These are phyloP conservation scores for Melipona bicolor DNA, from an alignment of 2,888 invertebrate species.

Conservation along the genomic window DNA sequence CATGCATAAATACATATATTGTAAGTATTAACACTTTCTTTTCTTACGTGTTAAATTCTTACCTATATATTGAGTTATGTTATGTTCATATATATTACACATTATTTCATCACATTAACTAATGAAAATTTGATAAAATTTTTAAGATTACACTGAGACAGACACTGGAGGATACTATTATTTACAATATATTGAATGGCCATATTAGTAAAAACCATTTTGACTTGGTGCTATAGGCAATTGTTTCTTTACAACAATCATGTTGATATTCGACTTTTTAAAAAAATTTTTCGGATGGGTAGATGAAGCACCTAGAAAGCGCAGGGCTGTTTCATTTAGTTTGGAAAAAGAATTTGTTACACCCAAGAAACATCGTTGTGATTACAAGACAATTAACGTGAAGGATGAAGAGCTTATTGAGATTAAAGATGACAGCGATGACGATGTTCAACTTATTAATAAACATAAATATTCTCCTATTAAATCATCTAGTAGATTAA, in stretches of 20 bases:
- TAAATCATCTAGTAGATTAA: constrained; percentile 56
- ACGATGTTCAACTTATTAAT: constrained; percentile 65
- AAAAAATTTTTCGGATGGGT: constrained; percentile 74
- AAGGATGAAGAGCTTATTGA: constrained; percentile 47
- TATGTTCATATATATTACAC: not conserved
- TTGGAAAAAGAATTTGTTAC: constrained; percentile 57
- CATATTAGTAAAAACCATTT: constrained; percentile 29
- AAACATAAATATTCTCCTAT: constrained; percentile 56
- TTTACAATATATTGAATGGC: constrained; percentile 56
- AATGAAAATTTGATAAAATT: constrained; percentile 12
- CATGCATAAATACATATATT: not conserved
- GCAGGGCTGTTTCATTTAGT: constrained; percentile 64
- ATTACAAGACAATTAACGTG: constrained; percentile 31
- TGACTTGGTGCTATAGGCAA: constrained; percentile 25
- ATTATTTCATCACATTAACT: not conserved
- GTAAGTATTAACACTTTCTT: constrained; percentile 38
- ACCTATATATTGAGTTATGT: not conserved
- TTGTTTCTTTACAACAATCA: constrained; percentile 35
- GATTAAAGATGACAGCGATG: constrained; percentile 64
- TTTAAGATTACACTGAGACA: constrained; percentile 37
- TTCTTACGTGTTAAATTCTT: not conserved
- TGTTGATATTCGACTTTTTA: constrained; percentile 74
- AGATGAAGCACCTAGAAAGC: constrained; percentile 75
- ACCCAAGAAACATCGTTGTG: constrained; percentile 71
- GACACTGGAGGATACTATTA: not conserved